Evolutionary conservation across 2,113 vertebrate species (phyloP).

Genomic region (Oophaga pumilio): DNA sequence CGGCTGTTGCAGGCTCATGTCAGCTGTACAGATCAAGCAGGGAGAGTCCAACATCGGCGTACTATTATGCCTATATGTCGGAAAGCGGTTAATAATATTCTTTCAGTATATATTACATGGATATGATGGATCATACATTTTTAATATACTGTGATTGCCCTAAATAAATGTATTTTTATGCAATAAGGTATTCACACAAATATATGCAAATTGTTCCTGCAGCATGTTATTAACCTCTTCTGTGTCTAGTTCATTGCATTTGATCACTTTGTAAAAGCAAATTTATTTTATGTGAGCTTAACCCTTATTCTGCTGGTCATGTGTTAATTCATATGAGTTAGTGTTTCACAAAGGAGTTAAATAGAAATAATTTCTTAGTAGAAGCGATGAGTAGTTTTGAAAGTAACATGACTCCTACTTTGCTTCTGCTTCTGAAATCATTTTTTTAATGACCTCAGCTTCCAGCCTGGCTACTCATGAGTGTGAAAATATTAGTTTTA

Average conservation of each 20-base stretch:
- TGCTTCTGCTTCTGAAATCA: slow-evolving; percentile 52
- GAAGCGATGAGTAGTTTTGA: slow-evolving; percentile 30
- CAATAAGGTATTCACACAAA: slow-evolving; percentile 9
- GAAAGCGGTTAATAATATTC: too few species aligned
- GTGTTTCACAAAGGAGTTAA: slow-evolving; percentile 25
- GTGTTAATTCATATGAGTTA: not conserved
- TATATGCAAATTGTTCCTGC: not conserved
- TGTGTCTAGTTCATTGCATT: slow-evolving; percentile 31
- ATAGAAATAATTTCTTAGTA: not conserved
- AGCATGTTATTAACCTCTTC: not conserved
- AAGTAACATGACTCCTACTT: slow-evolving; percentile 42
- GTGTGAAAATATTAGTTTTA: slow-evolving; percentile 59
- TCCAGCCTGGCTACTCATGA: slow-evolving; percentile 48
- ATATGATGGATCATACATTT: too few species aligned
- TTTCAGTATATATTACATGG: too few species aligned
- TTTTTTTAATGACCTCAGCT: slow-evolving; percentile 54
- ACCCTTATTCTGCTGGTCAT: not conserved
- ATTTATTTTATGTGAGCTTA: slow-evolving; percentile 12
- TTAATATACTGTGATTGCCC: not conserved
- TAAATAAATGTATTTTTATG: slow-evolving; percentile 3
- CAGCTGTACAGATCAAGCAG: too few species aligned
- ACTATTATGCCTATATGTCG: too few species aligned
- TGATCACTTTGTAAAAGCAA: slow-evolving; percentile 33
- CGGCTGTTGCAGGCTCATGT: too few species aligned
- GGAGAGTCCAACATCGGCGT: too few species aligned